Conservation (phyloP, 2,113 vertebrate species). For the Bambusicola thoracicus region DNA sequence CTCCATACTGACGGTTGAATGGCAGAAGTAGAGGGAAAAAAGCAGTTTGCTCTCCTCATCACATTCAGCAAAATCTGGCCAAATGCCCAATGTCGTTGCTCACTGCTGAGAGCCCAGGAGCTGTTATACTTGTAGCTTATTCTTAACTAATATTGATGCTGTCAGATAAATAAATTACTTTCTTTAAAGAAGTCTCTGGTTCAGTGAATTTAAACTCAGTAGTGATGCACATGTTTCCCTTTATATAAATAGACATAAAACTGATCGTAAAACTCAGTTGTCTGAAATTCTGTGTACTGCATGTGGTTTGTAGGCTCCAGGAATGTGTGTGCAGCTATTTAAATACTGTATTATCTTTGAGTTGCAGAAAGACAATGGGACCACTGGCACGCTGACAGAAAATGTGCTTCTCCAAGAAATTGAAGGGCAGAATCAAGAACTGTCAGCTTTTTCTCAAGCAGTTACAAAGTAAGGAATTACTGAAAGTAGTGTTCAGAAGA, state of each 20-base stretch:
- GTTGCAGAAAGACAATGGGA: conserved; percentile 85
- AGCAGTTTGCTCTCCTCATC: background rate
- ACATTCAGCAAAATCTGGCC: background rate
- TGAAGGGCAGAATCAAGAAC: conserved; percentile 89
- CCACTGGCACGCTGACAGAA: conserved; percentile 78
- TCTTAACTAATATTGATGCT: background rate
- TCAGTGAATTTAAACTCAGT: background rate
- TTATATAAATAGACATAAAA: background rate
- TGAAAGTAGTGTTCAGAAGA: background rate
- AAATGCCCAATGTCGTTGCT: background rate
- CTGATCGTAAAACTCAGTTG: background rate
- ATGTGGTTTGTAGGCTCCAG: background rate
- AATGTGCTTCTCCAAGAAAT: conserved; percentile 80
- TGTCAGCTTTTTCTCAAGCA: conserved; percentile 91
- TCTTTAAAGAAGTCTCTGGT: background rate
- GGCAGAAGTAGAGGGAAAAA: background rate
- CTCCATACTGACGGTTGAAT: background rate
- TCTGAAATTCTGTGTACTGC: background rate
- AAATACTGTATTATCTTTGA: conserved; percentile 54
- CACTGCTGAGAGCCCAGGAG: background rate
- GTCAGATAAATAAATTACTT: background rate
- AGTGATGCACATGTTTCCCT: background rate
- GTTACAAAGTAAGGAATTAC: conserved; percentile 84
- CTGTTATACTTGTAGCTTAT: background rate
- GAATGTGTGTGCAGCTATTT: conserved; percentile 18